Base-by-base conservation (phyloP, 2,797 vertebrate species). In the Microhierax caerulescens region DNA sequence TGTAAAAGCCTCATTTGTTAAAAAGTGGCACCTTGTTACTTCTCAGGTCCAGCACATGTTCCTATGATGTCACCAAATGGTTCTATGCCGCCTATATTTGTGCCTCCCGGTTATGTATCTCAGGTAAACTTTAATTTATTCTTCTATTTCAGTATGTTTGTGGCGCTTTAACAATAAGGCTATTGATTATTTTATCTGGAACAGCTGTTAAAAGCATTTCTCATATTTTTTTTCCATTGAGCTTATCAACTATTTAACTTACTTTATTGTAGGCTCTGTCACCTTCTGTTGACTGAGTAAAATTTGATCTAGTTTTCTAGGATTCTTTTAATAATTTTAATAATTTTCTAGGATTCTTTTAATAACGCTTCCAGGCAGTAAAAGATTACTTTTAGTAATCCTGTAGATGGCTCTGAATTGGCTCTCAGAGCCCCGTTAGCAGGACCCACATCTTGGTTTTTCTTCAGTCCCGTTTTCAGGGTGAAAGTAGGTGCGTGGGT, bases 21-120 rank as follows among this genome's bases (percentile, higher is more conserved):
- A 85, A 21, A 27, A 64, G 85, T 64, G 75, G 5, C 48, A 25
- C 60, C 36, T 89, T 90, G 39, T 96, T 92, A n/a, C 82, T 72
- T 48, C 85, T 51, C 96, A 99, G 98, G 98, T 96, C 98, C 98
- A 54, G 98, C 98, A 7, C 98, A 98, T 2, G 98, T 98, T 95
- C 98, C 98, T 27, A 97, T 99, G 98, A 98, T 98, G 97, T 98
- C 98, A 69, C 98, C 98, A 79, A 98, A 98, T 63, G 98, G 98
- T 88, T 98, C 98, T 53, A 98, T 98, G 97, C 98, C 98, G 14
- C 98, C 98, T 11, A 98, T 98, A 80, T 98, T 98, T 97, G 97
- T 98, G 96, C 98, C 98, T 96, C 98, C 98, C 8, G 98, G 98
- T 93, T 99, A 98, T 19, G 97, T 98, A 67, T 98, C 98, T 98